Percentiles rank a stretch among this genome's conserved stretches.
These are phyloP conservation scores for Ophion obscuratus DNA, from an alignment of 2,888 invertebrate species.

Conservation along the genomic window DNA sequence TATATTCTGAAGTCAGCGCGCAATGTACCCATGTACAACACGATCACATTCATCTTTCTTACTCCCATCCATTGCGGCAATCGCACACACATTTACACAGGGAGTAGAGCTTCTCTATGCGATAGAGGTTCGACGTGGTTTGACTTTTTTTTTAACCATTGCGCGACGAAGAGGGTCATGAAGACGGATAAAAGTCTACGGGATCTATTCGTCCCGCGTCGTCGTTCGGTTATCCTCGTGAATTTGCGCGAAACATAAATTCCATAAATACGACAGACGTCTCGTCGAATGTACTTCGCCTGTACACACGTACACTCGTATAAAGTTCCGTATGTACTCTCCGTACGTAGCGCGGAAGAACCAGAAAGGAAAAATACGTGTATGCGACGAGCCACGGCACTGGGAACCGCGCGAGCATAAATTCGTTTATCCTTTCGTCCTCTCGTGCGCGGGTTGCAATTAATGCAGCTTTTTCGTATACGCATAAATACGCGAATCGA, in stretches of 20 bases:
- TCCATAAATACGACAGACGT: constrained; percentile 38
- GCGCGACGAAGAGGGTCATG: constrained; percentile 41
- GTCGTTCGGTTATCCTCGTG: constrained; percentile 38
- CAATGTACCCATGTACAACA: constrained; percentile 38
- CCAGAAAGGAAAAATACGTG: constrained; percentile 9
- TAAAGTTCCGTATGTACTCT: not conserved
- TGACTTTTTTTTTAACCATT: constrained; percentile 24
- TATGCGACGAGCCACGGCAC: constrained; percentile 44
- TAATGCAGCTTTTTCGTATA: constrained; percentile 46
- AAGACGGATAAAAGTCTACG: constrained; percentile 32
- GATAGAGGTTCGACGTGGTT: constrained; percentile 43
- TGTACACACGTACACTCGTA: not conserved
- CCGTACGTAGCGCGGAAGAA: not conserved
- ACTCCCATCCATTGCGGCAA: constrained; percentile 29
- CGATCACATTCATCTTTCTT: constrained; percentile 52
- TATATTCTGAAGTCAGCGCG: constrained; percentile 21
- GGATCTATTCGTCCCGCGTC: constrained; percentile 27
- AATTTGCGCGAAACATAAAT: constrained; percentile 45
- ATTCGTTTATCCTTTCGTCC: constrained; percentile 49
- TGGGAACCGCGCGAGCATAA: constrained; percentile 35
- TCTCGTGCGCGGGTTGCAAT: constrained; percentile 20
- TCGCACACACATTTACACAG: constrained; percentile 13
- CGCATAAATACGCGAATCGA: constrained; percentile 27
- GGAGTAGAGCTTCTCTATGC: constrained; percentile 12
- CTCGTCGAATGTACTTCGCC: constrained; percentile 21